Base-by-base conservation (phyloP, 1,140 invertebrate genomes). In the Radopholus similis region DNA sequence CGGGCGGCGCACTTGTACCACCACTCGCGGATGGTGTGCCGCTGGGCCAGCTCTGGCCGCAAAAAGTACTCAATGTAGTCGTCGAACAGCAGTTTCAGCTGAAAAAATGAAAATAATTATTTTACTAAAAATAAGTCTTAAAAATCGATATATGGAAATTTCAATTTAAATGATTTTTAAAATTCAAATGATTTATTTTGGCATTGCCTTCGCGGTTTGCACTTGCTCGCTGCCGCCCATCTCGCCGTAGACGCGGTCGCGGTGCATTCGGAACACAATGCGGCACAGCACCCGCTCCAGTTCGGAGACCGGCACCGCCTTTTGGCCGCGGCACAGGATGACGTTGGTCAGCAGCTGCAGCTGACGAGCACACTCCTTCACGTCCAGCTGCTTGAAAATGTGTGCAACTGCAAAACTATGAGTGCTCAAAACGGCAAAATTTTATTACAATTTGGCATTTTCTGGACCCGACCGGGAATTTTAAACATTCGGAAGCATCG, bases 1-100 rank as follows among this genome's bases (percentile, higher is more conserved):
- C 13, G 37, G 30, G 64, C 4, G 11, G 51, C 28, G 62, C 15
- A 67, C 15, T 66, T 30, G 3, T 34, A 64, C 64, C 64, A 66
- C 64, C 64, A 66, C 21, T 64, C 58, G 6, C 64, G 64, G 49
- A 66, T 66, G 56, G 64, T 42, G 44, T 5, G 38, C 30, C 18
- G 38, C 32, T 28, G 42, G 28, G 64, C 30, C 26, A 66, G 60
- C 32, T 66, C 28, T n/a, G 37, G 21, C 15, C 18, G 15, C 64
- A 44, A 32, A 64, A 62, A 66, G 49, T 64, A 66, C 23, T 67
- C 28, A 21, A 66, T 4, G 47, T 66, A 66, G 28, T 23, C 34
- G n/a, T 42, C 23, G 47, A 66, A 66, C 26, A 66, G 21, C 5
- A 3, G 6, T 26, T 30, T 51, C n/a, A 66, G 9, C 38, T 47